These are phyloP conservation scores for Xylota sylvarum DNA, from an alignment of 2,888 invertebrate genomes.

Conservation along the genomic window DNA sequence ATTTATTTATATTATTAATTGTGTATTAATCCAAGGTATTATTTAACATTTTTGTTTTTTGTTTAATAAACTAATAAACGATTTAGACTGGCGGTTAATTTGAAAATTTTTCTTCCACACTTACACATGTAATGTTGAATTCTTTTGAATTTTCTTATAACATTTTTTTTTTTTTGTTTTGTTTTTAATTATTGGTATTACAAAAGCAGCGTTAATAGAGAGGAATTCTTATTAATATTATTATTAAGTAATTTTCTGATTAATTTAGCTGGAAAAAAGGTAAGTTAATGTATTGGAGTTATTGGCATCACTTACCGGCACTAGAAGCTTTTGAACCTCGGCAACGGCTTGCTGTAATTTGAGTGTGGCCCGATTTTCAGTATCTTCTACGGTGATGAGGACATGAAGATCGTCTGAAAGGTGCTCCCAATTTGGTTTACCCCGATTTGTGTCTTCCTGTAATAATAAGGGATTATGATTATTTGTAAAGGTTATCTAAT, in stretches of 20 bases:
- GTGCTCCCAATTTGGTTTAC: constrained; percentile 99
- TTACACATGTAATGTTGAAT: constrained; percentile 55
- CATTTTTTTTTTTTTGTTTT: constrained; percentile 17
- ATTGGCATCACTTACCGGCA: constrained; percentile 91
- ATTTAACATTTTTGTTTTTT: constrained; percentile 68
- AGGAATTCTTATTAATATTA: constrained; percentile 60
- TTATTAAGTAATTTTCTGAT: constrained; percentile 53
- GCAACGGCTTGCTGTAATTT: constrained; percentile 98
- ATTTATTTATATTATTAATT: constrained; percentile 71
- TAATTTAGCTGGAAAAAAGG: constrained; percentile 65
- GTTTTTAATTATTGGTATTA: constrained; percentile 48
- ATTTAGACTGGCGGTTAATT: constrained; percentile 60
- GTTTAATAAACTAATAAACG: constrained; percentile 80
- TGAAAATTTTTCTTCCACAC: constrained; percentile 41
- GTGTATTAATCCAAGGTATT: constrained; percentile 77
- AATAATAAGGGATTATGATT: constrained; percentile 43
- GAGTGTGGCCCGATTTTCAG: constrained; percentile 97
- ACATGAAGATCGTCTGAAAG: constrained; percentile 99
- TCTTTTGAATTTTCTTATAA: constrained; percentile 38
- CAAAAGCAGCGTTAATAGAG: constrained; percentile 69
- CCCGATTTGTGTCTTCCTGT: constrained; percentile 99
- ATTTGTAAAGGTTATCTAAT: background rate
- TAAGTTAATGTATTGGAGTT: background rate
- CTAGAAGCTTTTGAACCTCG: constrained; percentile 98
- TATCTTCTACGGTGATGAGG: constrained; percentile 99